phyloP scores from a whole-genome alignment of 2,797 vertebrate genomes.

The Pagetopsis macropterus region DNA sequence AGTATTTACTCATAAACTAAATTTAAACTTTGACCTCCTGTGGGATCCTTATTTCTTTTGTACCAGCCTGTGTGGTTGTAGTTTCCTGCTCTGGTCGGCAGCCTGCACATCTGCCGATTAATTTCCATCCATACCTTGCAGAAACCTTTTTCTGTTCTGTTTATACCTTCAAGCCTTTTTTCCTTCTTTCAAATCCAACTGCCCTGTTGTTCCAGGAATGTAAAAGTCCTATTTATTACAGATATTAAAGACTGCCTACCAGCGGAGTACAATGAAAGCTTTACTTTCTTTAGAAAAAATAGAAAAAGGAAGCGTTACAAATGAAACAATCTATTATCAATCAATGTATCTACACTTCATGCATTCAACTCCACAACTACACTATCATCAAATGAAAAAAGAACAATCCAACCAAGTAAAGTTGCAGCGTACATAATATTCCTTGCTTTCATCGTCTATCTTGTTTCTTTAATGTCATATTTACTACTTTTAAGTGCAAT shows the following conservation, averaged over 20 bases:
- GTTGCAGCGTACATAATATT: not conserved
- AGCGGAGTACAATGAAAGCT: constrained; percentile 47
- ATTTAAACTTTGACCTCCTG: not conserved
- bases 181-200: constrained; percentile 32
- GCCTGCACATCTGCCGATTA: not conserved
- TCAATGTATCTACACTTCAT: constrained; percentile 34
- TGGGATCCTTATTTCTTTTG: not conserved
- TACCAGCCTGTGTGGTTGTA: constrained; percentile 7
- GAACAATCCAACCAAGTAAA: constrained; percentile 6
- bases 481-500: constrained; percentile 28
- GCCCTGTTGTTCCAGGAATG: constrained; percentile 76
- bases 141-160: constrained; percentile 36
- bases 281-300: constrained; percentile 65
- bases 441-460: not conserved
- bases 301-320: constrained; percentile 52
- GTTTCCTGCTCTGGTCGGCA: constrained; percentile 22
- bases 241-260: constrained; percentile 50
- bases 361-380: constrained; percentile 33
- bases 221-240: constrained; percentile 74
- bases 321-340: constrained; percentile 15
- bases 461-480: not conserved
- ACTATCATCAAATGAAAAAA: constrained; percentile 1
- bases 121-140: constrained; percentile 28
- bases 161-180: constrained; percentile 12
- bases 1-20: not conserved